Conservation (phyloP, 2,797 vertebrate genomes). For the Acridotheres tristis region DNA sequence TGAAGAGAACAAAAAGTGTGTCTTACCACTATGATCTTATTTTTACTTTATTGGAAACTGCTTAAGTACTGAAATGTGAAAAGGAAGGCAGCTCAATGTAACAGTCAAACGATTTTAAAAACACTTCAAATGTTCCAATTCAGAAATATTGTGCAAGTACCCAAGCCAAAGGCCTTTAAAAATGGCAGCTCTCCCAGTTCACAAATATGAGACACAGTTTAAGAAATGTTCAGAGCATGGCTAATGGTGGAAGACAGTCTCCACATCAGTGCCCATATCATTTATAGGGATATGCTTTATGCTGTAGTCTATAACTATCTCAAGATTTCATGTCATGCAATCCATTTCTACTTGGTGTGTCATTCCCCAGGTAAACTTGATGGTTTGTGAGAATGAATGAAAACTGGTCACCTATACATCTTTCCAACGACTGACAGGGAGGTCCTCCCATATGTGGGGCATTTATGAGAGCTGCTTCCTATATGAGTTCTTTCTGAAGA, state of each 20-base stretch:
- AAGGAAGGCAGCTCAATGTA: not conserved
- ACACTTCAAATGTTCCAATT: not conserved
- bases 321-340: not conserved
- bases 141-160: not conserved
- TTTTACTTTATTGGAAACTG: slow-evolving; percentile 21
- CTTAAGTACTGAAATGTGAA: not conserved
- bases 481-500: not conserved
- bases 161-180: not conserved
- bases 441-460: not conserved
- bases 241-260: not conserved
- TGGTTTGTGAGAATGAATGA: not conserved
- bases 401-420: not conserved
- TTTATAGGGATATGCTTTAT: not conserved
- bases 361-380: not conserved
- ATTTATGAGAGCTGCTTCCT: not conserved
- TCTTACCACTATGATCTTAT: not conserved
- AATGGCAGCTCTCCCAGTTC: not conserved
- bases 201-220: not conserved
- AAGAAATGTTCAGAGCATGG: not conserved
- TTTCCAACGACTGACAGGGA: not conserved
- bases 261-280: not conserved
- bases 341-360: not conserved
- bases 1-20: not conserved
- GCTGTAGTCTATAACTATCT: not conserved
- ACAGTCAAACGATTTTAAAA: not conserved